Conservation (phyloP, 2,888 invertebrate genomes). For the Erebia palarica region DNA sequence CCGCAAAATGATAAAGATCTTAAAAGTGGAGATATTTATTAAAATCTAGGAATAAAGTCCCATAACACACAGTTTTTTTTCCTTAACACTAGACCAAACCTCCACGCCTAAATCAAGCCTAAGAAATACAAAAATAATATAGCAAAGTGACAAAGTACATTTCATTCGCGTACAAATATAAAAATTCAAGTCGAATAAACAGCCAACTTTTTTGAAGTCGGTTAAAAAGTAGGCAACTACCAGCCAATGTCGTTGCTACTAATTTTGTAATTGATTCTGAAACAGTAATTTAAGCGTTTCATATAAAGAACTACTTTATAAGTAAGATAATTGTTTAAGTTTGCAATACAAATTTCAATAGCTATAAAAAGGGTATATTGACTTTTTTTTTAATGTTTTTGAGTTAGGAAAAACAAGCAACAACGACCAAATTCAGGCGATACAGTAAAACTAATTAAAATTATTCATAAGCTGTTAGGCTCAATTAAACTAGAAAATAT, state of each 20-base stretch:
- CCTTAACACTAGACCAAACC: constrained; percentile 7
- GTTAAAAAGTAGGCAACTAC: background rate
- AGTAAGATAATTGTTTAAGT: background rate
- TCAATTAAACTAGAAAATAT: background rate
- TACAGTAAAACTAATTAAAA: constrained; percentile 15
- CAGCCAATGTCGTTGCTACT: constrained; percentile 1
- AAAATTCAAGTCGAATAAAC: background rate
- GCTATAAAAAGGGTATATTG: background rate
- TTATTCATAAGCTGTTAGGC: background rate
- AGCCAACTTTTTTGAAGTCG: background rate
- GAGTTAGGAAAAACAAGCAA: constrained; percentile 10
- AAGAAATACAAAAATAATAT: constrained; percentile 7
- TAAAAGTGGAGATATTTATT: background rate
- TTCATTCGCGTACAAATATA: constrained; percentile 12
- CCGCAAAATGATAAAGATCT: background rate
- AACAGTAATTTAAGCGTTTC: background rate
- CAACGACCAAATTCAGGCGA: constrained; percentile 1
- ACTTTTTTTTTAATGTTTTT: background rate
- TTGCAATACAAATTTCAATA: background rate
- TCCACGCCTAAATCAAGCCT: constrained; percentile 14
- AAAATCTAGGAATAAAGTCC: constrained; percentile 14
- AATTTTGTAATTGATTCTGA: background rate
- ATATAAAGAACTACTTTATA: background rate
- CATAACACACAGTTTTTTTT: constrained; percentile 14
- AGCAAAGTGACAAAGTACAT: constrained; percentile 2